Base-by-base conservation (phyloP, 2,113 vertebrate genomes). In the Anhinga rufa region DNA sequence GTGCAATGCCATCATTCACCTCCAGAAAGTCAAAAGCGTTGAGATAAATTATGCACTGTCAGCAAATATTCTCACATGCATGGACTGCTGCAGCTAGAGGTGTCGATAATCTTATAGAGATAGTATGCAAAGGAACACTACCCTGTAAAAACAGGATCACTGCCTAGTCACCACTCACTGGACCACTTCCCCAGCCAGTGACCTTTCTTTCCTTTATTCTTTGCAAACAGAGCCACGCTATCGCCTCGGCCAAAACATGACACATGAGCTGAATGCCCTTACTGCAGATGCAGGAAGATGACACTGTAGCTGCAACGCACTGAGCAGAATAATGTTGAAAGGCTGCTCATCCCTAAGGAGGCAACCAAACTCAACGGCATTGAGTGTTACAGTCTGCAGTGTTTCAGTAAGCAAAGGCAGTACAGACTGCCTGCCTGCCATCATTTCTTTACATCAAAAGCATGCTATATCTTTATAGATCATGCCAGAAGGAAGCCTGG, bases 331-430 rank as follows among this genome's bases (percentile, higher is more conserved):
- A 14, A 40, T 1, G 4, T 2, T 52, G 31, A 22, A 74, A 57
- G 44, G 49, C 44, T 65, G 62, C 32, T 44, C 57, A 46, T 44
- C 20, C 46, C 72, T 2, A 36, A 32, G 44, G 25, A 18, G 17
- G 20, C 51, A 52, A 44, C 9, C 32, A 75, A 44, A 68, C 17
- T 42, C 55, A 62, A 6, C 0, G 0, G 38, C 42, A 36, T 0
- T 1, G 0, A 72, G 25, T 15, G 10, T 22, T 14, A 12, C 28
- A 34, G 25, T 3, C 81, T 46, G 46, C 26, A 31, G 25, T 8
- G 55, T 7, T 54, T 28, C 69, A 74, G 18, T 5, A 38, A 69
- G 75, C n/a, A 61, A 36, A n/a, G 48, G 48, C 31, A 61, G 36
- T 1, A 31, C 34, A 84, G 51, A 34, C 36, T 71, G 78, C n/a